A percentile compares a stretch with the other conserved stretches of the same genome.
Evolutionary conservation across 2,113 vertebrate genomes (phyloP).

Genomic region (Bos indicus): DNA sequence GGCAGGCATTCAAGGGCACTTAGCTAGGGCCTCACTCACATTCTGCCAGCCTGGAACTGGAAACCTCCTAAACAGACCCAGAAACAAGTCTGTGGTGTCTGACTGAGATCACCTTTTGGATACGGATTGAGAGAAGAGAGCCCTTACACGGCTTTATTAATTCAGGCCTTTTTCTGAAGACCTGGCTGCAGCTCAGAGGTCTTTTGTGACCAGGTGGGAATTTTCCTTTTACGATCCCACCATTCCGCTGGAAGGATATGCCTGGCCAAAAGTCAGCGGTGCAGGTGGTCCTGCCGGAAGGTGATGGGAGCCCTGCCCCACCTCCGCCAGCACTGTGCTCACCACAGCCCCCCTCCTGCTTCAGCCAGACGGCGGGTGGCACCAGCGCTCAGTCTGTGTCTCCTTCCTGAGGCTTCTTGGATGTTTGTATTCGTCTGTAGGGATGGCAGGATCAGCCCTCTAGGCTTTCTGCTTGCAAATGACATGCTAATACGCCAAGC

Average conservation of each 20-base stretch:
- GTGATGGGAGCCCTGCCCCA: neutral
- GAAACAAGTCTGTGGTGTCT: neutral
- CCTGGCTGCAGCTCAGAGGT: neutral
- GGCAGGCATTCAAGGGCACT: neutral
- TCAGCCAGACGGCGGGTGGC: neutral
- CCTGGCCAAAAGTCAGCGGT: neutral
- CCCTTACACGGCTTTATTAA: neutral
- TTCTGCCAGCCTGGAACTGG: neutral
- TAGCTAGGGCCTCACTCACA: neutral
- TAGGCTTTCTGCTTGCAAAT: conserved; percentile 44
- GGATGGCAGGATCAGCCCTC: neutral
- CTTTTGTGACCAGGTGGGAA: neutral
- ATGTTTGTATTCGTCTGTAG: neutral
- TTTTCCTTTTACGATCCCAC: neutral
- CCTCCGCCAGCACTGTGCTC: neutral
- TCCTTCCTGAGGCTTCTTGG: conserved; percentile 27
- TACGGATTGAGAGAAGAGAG: neutral
- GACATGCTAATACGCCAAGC: conserved; percentile 13
- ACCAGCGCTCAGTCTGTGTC: neutral
- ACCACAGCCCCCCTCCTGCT: neutral
- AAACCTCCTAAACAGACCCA: neutral
- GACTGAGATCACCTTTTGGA: neutral
- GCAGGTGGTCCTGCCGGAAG: neutral
- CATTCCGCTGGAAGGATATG: neutral
- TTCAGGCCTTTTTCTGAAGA: neutral